phyloP scores from a whole-genome alignment of 2,797 vertebrate species.

The Sebastes hopkinsi region DNA sequence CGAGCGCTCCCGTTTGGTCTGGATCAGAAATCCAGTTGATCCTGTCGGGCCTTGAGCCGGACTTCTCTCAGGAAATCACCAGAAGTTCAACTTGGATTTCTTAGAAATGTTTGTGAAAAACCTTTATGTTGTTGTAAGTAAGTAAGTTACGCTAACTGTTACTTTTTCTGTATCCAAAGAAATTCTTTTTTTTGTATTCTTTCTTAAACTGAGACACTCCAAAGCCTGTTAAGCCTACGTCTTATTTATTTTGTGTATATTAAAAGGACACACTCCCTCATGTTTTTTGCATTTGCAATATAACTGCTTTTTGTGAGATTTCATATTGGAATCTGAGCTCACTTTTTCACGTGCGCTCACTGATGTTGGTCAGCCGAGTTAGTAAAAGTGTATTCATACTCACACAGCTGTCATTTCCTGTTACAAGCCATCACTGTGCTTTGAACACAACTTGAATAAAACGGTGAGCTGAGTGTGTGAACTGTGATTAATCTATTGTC shows the following conservation, averaged over 20 bases:
- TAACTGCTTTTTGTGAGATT: conserved; percentile 3
- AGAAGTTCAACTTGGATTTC: not conserved
- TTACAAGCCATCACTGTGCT: conserved; percentile 2
- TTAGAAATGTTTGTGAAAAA: not conserved
- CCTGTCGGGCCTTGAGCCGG: conserved; percentile 10
- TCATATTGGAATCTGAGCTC: conserved; percentile 28
- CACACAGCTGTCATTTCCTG: not conserved
- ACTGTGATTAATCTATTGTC: too few relatives aligned
- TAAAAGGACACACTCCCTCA: not conserved
- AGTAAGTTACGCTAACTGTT: not conserved
- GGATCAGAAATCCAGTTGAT: not conserved
- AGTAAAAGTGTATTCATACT: not conserved
- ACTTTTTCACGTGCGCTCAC: not conserved
- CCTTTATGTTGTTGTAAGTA: not conserved
- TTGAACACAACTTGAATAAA: conserved; percentile 45
- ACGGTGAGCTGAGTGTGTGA: not conserved
- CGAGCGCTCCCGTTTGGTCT: conserved; percentile 1
- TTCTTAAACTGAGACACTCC: conserved; percentile 32
- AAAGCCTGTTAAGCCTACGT: not conserved
- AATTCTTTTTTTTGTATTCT: not conserved
- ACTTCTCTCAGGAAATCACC: conserved; percentile 46
- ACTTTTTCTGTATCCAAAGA: conserved; percentile 22
- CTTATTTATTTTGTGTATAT: conserved; percentile 55
- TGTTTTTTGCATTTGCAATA: not conserved
- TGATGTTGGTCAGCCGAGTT: not conserved